Base-by-base conservation (phyloP, 2,113 vertebrate genomes). In the Rattus norvegicus region DNA sequence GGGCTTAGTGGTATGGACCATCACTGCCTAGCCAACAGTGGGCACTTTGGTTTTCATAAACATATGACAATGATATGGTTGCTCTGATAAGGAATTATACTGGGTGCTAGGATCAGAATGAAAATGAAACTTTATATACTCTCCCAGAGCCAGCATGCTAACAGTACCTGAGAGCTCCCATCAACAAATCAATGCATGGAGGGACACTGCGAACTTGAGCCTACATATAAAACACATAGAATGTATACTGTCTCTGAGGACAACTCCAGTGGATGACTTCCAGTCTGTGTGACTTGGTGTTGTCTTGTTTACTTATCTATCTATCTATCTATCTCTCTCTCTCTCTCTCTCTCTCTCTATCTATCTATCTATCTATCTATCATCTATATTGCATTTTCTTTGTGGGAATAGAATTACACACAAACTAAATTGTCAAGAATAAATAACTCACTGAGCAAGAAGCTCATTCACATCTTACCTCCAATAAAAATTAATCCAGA, bases 1-100 rank as follows among this genome's bases (percentile, higher is more conserved):
- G 19, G 72, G 72, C 72, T 73, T 73, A 73, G 20, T 43, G n/a
- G n/a, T 73, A 17, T 73, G 36, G 22, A 20, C 72, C 72, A 73
- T 20, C n/a, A 73, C 72, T 73, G 72, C n/a, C 72, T 39, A 22
- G n/a, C 17, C 72, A 43, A 39, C n/a, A 43, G 79, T n/a, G 80
- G 79, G 79, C 36, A 83, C 81, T 73, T 97, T 10, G 72, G 85
- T 92, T 87, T 96, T 87, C 72, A 94, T 83, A 88, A 95, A 95
- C 30, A 92, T 67, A 47, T 70, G 59, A 69, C 52, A 95, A 94
- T 81, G 79, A 90, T 63, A 30, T 28, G 19, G 59, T 12, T 65
- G 10, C 10, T 54, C 67, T 94, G 81, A 86, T 36, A 69, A 54
- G 30, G 59, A 54, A n/a, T n/a, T 12, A 3, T 3, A 17, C 30